Evolutionary conservation across 2,113 vertebrate genomes (phyloP).

Genomic region (Isichthys henryi): DNA sequence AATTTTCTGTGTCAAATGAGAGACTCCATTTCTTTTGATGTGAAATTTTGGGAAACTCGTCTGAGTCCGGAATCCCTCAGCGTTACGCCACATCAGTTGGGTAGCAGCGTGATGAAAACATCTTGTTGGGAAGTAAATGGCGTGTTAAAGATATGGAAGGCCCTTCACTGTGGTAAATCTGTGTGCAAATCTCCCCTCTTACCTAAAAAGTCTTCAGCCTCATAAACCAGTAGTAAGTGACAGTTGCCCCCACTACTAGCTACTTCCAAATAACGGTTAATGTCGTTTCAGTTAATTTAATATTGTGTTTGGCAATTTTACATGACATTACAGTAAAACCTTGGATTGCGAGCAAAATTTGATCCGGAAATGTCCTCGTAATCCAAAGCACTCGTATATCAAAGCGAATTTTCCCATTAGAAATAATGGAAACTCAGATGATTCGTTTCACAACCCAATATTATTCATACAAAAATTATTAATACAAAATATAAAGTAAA

Average conservation of each 20-base stretch:
- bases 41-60: constrained; percentile 11
- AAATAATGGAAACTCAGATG: too few species aligned
- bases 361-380: too few species aligned
- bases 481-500: too few species aligned
- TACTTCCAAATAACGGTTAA: not conserved
- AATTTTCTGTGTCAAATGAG: constrained; percentile 30
- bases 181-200: constrained; percentile 28
- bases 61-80: constrained; percentile 18
- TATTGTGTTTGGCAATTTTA: not conserved
- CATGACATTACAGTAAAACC: not conserved
- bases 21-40: constrained; percentile 25
- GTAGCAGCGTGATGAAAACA: constrained; percentile 19
- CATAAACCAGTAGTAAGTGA: constrained; percentile 51
- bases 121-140: constrained; percentile 32
- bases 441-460: too few species aligned
- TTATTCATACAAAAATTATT: too few species aligned
- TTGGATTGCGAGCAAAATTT: too few species aligned
- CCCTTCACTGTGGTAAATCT: constrained; percentile 25
- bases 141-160: constrained; percentile 30
- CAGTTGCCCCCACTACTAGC: not conserved
- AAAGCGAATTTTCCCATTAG: too few species aligned
- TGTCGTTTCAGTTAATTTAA: not conserved
- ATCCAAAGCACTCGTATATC: too few species aligned
- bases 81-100: constrained; percentile 21
- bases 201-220: constrained; percentile 30